Evolutionary conservation across 2,113 vertebrate species (phyloP).

Genomic region (Eurypyga helias): DNA sequence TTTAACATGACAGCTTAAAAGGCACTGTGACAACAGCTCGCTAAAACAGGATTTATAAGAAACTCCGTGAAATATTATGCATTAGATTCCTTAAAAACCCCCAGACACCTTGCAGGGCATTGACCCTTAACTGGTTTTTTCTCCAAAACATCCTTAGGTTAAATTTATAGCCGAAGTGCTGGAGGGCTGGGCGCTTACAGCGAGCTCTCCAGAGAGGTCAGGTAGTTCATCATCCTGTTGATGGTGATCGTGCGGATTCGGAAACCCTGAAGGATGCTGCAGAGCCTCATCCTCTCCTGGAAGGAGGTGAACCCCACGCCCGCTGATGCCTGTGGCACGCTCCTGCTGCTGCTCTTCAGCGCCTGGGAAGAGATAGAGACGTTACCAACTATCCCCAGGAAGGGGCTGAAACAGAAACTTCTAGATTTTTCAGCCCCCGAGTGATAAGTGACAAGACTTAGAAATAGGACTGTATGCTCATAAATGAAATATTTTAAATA

Average conservation of each 20-base stretch:
- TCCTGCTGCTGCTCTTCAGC: neutral
- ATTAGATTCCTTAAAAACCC: neutral
- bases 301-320: neutral
- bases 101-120: neutral
- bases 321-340: fast-evolving
- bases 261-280: conserved; percentile 80
- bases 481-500: no score
- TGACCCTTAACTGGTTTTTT: no score
- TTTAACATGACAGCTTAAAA: fast-evolving
- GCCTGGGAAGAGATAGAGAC: neutral
- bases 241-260: conserved; percentile 82
- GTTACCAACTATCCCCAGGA: neutral
- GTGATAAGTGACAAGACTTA: fast-evolving
- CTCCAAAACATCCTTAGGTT: neutral
- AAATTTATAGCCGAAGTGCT: neutral
- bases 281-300: conserved; percentile 72
- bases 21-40: neutral
- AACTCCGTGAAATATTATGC: neutral
- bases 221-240: conserved; percentile 79
- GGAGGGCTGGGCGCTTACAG: neutral
- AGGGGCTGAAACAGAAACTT: neutral
- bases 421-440: neutral
- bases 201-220: conserved; percentile 29
- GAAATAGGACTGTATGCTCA: neutral
- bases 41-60: neutral